phyloP scores from a whole-genome alignment of 1,140 invertebrate genomes.

The Antheraea pernyi region DNA sequence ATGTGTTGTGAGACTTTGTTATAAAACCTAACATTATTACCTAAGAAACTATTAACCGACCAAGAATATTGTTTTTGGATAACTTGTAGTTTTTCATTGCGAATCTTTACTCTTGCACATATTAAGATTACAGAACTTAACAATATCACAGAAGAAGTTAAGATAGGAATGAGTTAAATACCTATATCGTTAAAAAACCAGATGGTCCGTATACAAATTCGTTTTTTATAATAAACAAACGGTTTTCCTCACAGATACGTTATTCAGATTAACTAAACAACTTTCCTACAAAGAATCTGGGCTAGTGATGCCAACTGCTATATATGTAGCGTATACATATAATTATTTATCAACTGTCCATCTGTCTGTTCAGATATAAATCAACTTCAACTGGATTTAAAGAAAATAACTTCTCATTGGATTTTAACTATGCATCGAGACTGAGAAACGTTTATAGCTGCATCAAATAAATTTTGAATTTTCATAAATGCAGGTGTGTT shows the following conservation, averaged over 20 bases:
- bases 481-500: no score
- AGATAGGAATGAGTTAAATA: not conserved
- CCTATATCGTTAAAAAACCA: not conserved
- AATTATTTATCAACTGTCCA: not conserved
- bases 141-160: not conserved
- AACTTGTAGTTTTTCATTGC: no score
- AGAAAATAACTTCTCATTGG: not conserved
- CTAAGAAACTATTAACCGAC: no score
- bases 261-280: not conserved
- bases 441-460: not conserved
- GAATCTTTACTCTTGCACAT: no score
- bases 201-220: not conserved
- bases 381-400: not conserved
- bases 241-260: not conserved
- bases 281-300: not conserved
- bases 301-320: not conserved
- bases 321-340: not conserved
- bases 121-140: no score
- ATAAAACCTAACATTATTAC: no score
- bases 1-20: no score
- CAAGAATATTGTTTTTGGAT: no score
- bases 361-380: not conserved
- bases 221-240: not conserved
- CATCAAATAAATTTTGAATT: not conserved
- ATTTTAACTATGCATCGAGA: not conserved